Evolutionary conservation across 2,888 invertebrate genomes (phyloP).

Genomic region (Drosophila yooni): DNA sequence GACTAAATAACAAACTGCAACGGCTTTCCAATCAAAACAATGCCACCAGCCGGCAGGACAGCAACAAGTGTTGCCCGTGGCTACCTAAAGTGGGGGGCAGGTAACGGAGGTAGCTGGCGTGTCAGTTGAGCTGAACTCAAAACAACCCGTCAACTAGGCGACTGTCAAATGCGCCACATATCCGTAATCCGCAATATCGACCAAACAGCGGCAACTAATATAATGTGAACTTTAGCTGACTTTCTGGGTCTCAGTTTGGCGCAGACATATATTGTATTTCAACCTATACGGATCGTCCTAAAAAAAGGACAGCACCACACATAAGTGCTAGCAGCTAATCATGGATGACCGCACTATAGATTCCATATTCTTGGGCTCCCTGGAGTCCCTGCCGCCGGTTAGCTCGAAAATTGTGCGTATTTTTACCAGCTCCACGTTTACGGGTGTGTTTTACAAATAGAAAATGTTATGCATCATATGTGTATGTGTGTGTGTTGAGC

Average conservation of each 20-base stretch:
- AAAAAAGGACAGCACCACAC: constrained; percentile 9
- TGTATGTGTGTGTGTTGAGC: constrained; percentile 24
- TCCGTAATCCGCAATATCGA: constrained; percentile 65
- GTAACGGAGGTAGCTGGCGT: constrained; percentile 28
- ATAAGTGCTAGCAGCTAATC: constrained; percentile 4
- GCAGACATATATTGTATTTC: constrained; percentile 66
- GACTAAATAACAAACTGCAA: constrained; percentile 24
- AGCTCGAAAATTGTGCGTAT: constrained; percentile 99
- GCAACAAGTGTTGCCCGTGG: constrained; percentile 66
- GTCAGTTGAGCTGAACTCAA: constrained; percentile 66
- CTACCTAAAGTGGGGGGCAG: constrained; percentile 13
- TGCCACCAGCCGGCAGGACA: constrained; percentile 16
- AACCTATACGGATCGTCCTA: constrained; percentile 50
- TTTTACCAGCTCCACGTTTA: constrained; percentile 99
- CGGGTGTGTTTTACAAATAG: constrained; percentile 88
- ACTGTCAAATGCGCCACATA: constrained; percentile 75
- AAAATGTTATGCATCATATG: constrained; percentile 5
- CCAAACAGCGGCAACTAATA: constrained; percentile 66
- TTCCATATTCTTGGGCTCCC: constrained; percentile 94
- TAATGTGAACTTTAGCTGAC: constrained; percentile 64
- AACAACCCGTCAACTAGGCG: constrained; percentile 78
- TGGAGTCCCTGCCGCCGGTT: constrained; percentile 95
- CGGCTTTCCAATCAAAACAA: constrained; percentile 66
- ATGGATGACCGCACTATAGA: constrained; percentile 97
- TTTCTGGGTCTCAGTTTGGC: constrained; percentile 67